Evolutionary conservation across 2,113 vertebrate genomes (phyloP), one percentile per base, ranked within the genome.

Genomic region (Zosterops pallidus): DNA sequence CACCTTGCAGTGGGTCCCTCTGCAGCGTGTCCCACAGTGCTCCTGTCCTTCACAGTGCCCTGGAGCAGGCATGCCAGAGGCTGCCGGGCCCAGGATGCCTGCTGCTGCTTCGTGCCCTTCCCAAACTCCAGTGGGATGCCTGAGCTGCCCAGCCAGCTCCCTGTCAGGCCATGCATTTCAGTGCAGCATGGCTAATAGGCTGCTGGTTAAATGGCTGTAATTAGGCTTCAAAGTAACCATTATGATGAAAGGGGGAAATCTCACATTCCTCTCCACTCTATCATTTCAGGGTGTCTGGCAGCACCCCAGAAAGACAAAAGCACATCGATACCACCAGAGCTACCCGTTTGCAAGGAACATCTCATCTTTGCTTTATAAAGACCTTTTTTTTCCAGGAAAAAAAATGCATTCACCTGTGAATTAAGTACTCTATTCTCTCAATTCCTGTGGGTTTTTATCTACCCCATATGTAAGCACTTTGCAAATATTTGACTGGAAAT

Each of bases 191-290:
- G 92, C 49, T 95, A 83, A 94, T 93, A 42, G 83, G 72, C 69
- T 92, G 85, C 31, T 46, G 60, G n/a, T 90, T 57, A 71, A 68
- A 86, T 33, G 62, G 76, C 86, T 96, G 89, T 95, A 91, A 96
- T 96, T 96, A 96, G 85, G 82, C 95, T 96, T 96, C 95, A 96
- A 96, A 95, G 94, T 86, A 94, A 96, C 83, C 85, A 92, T 95
- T 81, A 93, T 94, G 94, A 94, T 96, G 92, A 95, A 96, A 95
- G 93, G 49, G 91, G 82, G 56, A 80, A 88, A 97, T 96, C 75
- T 93, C 35, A 63, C 90, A 96, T 95, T 95, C 96, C 93, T 94
- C 79, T 92, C 82, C 44, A 17, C 86, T 31, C 90, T 95, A 28
- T 96, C 88, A 90, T 95, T 96, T 90, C 88, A 86, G 72, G 47